Evolutionary conservation across 2,888 invertebrate species (phyloP).

Genomic region (Caenorhabditis doughertyi): DNA sequence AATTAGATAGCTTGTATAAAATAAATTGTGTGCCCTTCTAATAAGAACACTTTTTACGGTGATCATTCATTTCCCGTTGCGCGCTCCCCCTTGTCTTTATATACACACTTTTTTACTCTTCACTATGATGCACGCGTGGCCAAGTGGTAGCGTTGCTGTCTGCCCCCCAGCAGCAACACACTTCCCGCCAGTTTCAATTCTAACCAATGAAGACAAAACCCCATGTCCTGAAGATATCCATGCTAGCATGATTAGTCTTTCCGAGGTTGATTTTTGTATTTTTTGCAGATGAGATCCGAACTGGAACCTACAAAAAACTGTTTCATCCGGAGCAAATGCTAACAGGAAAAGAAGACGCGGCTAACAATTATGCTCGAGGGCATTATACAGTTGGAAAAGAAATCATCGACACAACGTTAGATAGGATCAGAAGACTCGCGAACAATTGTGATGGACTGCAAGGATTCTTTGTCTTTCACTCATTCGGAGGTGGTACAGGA

Average conservation of each 20-base stretch:
- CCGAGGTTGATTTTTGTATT: constrained; percentile 49
- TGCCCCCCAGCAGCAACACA: neutral
- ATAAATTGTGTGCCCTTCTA: too few relatives aligned
- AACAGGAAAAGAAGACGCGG: constrained; percentile 86
- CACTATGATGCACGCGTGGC: constrained; percentile 41
- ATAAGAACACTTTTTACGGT: too few relatives aligned
- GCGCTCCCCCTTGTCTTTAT: neutral
- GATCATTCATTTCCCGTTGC: too few relatives aligned
- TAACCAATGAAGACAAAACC: constrained; percentile 63
- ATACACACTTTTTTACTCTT: neutral
- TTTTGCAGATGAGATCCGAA: constrained; percentile 83
- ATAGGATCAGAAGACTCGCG: constrained; percentile 82
- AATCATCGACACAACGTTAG: constrained; percentile 77
- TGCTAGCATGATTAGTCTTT: constrained; percentile 66
- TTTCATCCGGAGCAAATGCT: constrained; percentile 95
- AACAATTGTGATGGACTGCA: constrained; percentile 88
- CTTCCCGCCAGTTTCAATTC: constrained; percentile 19
- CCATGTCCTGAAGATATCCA: constrained; percentile 57
- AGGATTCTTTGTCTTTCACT: constrained; percentile 91
- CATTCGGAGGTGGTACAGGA: constrained; percentile 92
- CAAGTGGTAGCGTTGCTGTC: constrained; percentile 34
- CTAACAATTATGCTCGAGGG: constrained; percentile 85
- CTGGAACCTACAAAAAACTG: constrained; percentile 89
- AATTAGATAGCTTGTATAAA: too few relatives aligned
- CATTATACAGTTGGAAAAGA: constrained; percentile 88